Evolutionary conservation across 30 jellyfish, hydroid and myxozoan species (phyloP).

Genomic region (Sanderia malayensis): DNA sequence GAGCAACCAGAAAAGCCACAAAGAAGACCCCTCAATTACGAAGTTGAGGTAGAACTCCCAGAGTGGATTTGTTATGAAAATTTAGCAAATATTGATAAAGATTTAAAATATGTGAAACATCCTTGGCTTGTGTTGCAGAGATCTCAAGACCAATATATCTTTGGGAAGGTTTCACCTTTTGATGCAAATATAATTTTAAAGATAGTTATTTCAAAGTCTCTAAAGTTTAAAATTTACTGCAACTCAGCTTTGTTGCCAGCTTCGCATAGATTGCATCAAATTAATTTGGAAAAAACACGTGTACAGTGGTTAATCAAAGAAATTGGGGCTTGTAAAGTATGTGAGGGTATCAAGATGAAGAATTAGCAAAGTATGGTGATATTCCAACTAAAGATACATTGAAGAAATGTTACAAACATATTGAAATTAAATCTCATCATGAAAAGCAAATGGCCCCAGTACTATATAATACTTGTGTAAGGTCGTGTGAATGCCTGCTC

Average conservation of each 20-base stretch:
- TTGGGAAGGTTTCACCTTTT: constrained; percentile 40
- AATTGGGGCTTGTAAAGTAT: constrained; percentile 19
- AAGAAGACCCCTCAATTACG: constrained; percentile 23
- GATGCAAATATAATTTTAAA: constrained; percentile 17
- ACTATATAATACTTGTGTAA: constrained; percentile 14
- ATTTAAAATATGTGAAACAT: not conserved
- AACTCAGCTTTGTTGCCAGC: constrained; percentile 31
- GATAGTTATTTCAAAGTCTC: constrained; percentile 18
- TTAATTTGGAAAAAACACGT: constrained; percentile 16
- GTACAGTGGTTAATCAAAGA: constrained; percentile 51
- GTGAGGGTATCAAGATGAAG: constrained; percentile 21
- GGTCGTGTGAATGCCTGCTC: constrained; percentile 35
- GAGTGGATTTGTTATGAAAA: constrained; percentile 23
- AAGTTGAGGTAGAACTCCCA: constrained; percentile 24
- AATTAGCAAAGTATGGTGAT: constrained; percentile 12
- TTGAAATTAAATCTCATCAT: constrained; percentile 19
- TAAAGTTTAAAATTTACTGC: constrained; percentile 1
- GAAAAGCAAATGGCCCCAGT: constrained; percentile 19
- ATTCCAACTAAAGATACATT: constrained; percentile 3
- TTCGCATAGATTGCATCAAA: constrained; percentile 20
- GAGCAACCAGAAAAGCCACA: constrained; percentile 18
- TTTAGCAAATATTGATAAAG: constrained; percentile 12
- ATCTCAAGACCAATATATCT: constrained; percentile 14
- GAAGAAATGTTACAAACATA: constrained; percentile 20
- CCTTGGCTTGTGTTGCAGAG: constrained; percentile 25